Evolutionary conservation across 2,113 vertebrate genomes (phyloP), one percentile per base, ranked within the genome.

Genomic region (Axis porcinus): DNA sequence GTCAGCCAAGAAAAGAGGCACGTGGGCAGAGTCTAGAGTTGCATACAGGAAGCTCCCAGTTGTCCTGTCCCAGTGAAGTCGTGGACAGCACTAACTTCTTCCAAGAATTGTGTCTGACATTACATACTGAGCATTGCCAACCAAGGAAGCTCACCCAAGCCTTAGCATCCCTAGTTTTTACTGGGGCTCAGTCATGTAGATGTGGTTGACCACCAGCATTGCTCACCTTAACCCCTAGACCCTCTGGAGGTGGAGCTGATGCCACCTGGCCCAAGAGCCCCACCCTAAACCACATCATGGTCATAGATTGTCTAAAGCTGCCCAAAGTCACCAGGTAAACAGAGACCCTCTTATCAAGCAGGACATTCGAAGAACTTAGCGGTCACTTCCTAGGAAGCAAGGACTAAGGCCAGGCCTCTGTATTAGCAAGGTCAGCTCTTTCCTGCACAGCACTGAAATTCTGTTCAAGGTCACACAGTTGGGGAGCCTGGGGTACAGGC

Each of bases 41-140:
- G 15, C 30, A 23, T 9, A 6, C 14, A 0, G 5, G 6, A 13
- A 27, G 25, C 67, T 30, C 10, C 55, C 43, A 3, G 57, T 3
- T 9, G 27, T 19, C 92, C 55, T 64, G 45, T 33, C 84, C 33
- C 33, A 6, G 16, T 14, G n/a, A 45, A 8, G 13, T 12, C 1
- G 1, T 30, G 45, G 55, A 7, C 43, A 52, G 54, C 33, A 25
- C 16, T 36, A 2, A 19, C 52, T 7, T 55, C 28, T 33, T 64
- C 67, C 74, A 33, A 14, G 33, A 5, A 7, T 2, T 14, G 0
- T 2, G 11, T 36, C 7, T 43, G n/a, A 52, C 25, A 2, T 36
- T 16, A 27, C 6, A 14, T 33, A 25, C 43, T 0, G 9, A 15
- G 13, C 30, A 0, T 47, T 16, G 28, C 40, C 54, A 17, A n/a